Conservation (phyloP, 2,888 invertebrate genomes). For the Zygaena filipendulae region DNA sequence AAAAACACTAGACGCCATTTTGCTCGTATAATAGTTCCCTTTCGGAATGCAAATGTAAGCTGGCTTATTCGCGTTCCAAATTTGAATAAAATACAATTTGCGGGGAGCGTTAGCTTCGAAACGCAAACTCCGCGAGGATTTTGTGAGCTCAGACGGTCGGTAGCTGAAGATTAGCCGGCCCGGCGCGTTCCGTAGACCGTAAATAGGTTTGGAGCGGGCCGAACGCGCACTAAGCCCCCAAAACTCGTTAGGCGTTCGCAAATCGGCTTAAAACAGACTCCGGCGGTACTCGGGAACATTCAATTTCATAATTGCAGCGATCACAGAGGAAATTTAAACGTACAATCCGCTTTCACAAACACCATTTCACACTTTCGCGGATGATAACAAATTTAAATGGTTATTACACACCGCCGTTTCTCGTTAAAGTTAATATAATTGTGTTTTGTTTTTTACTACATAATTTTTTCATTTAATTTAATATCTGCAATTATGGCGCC, state of each 20-base stretch:
- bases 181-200: slow-evolving; percentile 34
- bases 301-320: too few species aligned
- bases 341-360: slow-evolving; percentile 44
- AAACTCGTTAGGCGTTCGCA: slow-evolving; percentile 32
- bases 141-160: slow-evolving; percentile 29
- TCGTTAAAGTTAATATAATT: too few species aligned
- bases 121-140: too few species aligned
- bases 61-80: slow-evolving; percentile 35
- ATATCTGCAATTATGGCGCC: too few species aligned
- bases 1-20: slow-evolving; percentile 63
- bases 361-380: slow-evolving; percentile 39
- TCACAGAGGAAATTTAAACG: slow-evolving; percentile 22
- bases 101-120: too few species aligned
- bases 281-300: too few species aligned
- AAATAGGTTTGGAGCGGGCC: slow-evolving; percentile 34
- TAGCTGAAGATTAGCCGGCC: slow-evolving; percentile 37
- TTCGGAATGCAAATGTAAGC: slow-evolving; percentile 33
- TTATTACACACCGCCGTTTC: too few species aligned
- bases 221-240: slow-evolving; percentile 34
- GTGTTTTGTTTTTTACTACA: too few species aligned
- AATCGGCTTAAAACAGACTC: slow-evolving; percentile 47
- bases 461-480: too few species aligned
- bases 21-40: slow-evolving; percentile 34
- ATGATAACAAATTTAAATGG: slow-evolving; percentile 29
- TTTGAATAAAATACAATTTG: slow-evolving; percentile 43